These are phyloP conservation scores for Phoenicopterus ruber DNA, from an alignment of 2,113 vertebrate species.

Conservation along the genomic window DNA sequence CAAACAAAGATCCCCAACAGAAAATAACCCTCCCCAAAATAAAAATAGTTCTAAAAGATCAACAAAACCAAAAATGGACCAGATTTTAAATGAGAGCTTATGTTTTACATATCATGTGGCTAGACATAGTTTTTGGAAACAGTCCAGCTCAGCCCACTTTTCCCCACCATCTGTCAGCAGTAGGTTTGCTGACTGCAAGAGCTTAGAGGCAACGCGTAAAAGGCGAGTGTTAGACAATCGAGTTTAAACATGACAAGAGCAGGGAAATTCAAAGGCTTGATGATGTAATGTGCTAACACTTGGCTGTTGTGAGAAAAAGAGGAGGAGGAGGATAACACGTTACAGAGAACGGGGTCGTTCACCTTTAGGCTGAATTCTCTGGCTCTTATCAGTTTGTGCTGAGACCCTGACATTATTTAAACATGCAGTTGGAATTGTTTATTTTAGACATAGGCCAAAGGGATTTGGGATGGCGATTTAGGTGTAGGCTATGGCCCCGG, in stretches of 20 bases:
- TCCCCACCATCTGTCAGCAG: conserved; percentile 75
- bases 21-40: conserved; percentile 1
- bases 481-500: neutral
- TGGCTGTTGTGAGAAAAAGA: conserved; percentile 44
- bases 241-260: conserved; percentile 61
- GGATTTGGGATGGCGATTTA: neutral
- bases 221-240: conserved; percentile 71
- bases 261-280: conserved; percentile 66
- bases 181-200: conserved; percentile 64
- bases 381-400: neutral
- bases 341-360: neutral
- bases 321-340: neutral
- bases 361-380: conserved; percentile 20
- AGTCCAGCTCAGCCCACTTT: conserved; percentile 65
- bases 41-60: conserved; percentile 53
- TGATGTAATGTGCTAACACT: conserved; percentile 54
- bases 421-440: neutral
- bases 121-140: conserved; percentile 71
- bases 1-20: conserved; percentile 36
- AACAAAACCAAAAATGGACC: conserved; percentile 38
- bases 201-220: conserved; percentile 50
- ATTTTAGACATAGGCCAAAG: neutral
- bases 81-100: conserved; percentile 47
- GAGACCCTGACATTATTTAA: conserved; percentile 10
- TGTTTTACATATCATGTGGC: conserved; percentile 48